Conservation (phyloP, 2,888 invertebrate genomes). For the Mesoligia furuncula region DNA sequence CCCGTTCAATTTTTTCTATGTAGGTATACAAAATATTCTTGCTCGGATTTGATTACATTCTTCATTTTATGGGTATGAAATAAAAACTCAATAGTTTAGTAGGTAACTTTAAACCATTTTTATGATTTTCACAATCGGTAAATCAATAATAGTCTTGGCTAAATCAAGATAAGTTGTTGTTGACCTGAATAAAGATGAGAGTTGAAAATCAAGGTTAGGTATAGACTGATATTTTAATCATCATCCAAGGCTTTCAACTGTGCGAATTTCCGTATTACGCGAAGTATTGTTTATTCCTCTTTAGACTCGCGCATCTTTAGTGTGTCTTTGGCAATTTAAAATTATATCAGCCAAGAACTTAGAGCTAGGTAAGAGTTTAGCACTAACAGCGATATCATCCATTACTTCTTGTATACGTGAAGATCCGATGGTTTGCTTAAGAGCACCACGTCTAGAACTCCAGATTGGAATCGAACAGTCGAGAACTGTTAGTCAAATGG, state of each 20-base stretch:
- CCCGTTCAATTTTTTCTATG: slow-evolving; percentile 28
- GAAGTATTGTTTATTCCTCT: not conserved
- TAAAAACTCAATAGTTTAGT: not conserved
- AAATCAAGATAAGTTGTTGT: not conserved
- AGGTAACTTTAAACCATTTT: not conserved
- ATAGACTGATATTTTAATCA: not conserved
- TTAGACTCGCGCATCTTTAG: not conserved
- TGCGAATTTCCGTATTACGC: not conserved
- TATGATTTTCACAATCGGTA: not conserved
- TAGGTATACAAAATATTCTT: not conserved
- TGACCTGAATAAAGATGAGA: not conserved
- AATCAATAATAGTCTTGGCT: not conserved
- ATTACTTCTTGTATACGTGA: not conserved
- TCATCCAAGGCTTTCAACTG: too few relatives aligned
- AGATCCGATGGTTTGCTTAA: not conserved
- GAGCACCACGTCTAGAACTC: not conserved
- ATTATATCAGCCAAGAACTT: not conserved
- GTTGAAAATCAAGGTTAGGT: not conserved
- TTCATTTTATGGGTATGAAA: slow-evolving; percentile 1
- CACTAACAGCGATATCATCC: not conserved
- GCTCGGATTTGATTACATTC: not conserved
- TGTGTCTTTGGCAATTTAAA: not conserved
- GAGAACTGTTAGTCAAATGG: slow-evolving; percentile 18
- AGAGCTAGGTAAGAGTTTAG: not conserved
- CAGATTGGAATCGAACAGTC: slow-evolving; percentile 7